phyloP scores from a whole-genome alignment of 2,797 vertebrate species.

The Danionella dracula region DNA sequence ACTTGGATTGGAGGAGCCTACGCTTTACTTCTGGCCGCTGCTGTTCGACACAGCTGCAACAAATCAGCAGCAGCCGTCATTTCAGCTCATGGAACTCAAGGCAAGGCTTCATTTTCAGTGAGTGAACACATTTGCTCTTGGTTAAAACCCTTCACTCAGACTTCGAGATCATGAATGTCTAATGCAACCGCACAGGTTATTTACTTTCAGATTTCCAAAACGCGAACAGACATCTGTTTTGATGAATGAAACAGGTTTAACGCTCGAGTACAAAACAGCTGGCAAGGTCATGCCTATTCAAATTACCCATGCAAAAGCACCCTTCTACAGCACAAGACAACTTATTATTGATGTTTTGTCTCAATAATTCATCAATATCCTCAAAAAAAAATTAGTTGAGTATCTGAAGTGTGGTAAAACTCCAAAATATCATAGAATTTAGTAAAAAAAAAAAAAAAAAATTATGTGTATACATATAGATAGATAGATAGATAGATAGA shows the following conservation, averaged over 20 bases:
- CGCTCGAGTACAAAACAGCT: conserved; percentile 21
- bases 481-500: too few species aligned
- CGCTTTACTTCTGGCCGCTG: conserved; percentile 15
- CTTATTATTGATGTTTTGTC: background rate
- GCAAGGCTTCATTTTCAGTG: conserved; percentile 31
- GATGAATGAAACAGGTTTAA: conserved; percentile 14
- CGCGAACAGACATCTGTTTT: conserved; percentile 24
- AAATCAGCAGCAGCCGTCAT: conserved; percentile 40
- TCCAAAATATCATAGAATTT: too few species aligned
- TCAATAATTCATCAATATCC: background rate
- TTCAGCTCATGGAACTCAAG: conserved; percentile 27
- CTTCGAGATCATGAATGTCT: conserved; percentile 28
- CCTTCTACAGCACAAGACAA: background rate
- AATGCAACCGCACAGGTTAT: conserved; percentile 31
- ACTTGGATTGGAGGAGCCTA: conserved; percentile 14
- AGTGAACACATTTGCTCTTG: conserved; percentile 41
- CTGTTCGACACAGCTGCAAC: conserved; percentile 45
- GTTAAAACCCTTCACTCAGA: conserved; percentile 39
- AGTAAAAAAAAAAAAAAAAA: too few species aligned
- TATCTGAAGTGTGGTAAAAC: too few species aligned
- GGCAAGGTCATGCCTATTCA: conserved; percentile 1
- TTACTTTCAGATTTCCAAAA: conserved; percentile 28
- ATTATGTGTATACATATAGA: too few species aligned
- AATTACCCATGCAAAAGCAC: background rate
- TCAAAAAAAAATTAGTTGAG: too few species aligned